Evolutionary conservation across 2,797 vertebrate genomes (phyloP).

Genomic region (Luscinia megarhynchos): DNA sequence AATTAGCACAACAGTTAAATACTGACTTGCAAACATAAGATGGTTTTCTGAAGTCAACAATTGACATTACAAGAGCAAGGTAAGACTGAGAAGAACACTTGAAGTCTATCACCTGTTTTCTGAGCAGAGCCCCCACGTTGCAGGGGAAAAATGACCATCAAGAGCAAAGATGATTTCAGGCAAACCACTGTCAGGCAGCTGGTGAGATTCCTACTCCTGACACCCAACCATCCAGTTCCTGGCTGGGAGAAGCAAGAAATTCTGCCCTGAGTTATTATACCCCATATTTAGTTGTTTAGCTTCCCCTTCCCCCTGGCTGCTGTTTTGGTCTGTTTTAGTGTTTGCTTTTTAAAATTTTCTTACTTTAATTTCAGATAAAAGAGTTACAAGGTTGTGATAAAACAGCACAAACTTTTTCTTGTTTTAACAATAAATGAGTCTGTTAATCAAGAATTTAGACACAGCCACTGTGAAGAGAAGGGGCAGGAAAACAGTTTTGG

Average conservation of each 20-base stretch:
- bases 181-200: neutral
- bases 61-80: neutral
- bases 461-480: neutral
- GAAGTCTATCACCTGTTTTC: neutral
- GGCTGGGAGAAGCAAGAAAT: neutral
- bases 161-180: neutral
- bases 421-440: neutral
- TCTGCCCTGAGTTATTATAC: neutral
- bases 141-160: neutral
- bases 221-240: neutral
- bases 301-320: neutral
- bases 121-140: neutral
- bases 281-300: neutral
- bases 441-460: neutral
- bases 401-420: neutral
- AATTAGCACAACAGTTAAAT: neutral
- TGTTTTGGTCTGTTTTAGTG: neutral
- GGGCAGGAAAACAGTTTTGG: neutral
- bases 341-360: neutral
- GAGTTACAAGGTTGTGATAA: neutral
- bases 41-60: neutral
- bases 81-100: neutral
- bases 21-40: neutral
- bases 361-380: neutral
- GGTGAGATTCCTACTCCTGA: neutral